Base-by-base conservation (phyloP, 2,888 invertebrate genomes). In the Chironomus tentans region DNA sequence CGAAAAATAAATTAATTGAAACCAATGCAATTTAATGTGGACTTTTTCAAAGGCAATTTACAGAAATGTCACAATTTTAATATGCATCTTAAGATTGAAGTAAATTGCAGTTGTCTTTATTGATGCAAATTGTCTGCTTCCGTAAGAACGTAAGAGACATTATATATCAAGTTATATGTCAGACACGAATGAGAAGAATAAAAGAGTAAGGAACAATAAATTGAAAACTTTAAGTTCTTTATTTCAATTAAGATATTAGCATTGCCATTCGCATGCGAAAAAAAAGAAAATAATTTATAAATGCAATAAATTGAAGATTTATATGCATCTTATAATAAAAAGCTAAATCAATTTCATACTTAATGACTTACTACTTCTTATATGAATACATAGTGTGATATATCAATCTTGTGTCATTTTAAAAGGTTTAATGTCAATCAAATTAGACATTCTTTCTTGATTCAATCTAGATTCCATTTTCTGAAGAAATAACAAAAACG, bases 61-160 rank as follows among this genome's bases (percentile, higher is more conserved):
- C 65, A 21, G 18, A 65, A 21, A 24, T 65, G 24, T 24, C 65
- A 24, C 65, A 21, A 12, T 21, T 18, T 62, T 62, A 10, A 22
- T n/a, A 18, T 65, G 65, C 65, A 65, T 65, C 65, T 65, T 24
- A 21, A 65, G 22, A 65, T 65, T 10, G 24, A 24, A 65, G 21
- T 21, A 65, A 65, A 65, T 65, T 65, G 65, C 65, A 65, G 65
- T 65, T 24, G 65, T 65, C 56, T 56, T 65, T 65, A 65, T 65
- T 65, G 65, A 65, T 65, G 65, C 65, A 65, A 65, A 65, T 65
- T 65, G 65, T 65, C 65, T 65, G 65, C 65, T 65, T 65, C 65
- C 65, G 65, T 21, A 65, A 65, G 13, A 12, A 21, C 24, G 12
- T 15, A 62, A 18, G 62, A 62, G 21, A 21, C 22, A 15, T 12